A percentile compares a stretch with the other conserved stretches of the same genome.
These are phyloP conservation scores for Drosophila micromelanica DNA, from an alignment of 1,140 invertebrate species.

Conservation along the genomic window DNA sequence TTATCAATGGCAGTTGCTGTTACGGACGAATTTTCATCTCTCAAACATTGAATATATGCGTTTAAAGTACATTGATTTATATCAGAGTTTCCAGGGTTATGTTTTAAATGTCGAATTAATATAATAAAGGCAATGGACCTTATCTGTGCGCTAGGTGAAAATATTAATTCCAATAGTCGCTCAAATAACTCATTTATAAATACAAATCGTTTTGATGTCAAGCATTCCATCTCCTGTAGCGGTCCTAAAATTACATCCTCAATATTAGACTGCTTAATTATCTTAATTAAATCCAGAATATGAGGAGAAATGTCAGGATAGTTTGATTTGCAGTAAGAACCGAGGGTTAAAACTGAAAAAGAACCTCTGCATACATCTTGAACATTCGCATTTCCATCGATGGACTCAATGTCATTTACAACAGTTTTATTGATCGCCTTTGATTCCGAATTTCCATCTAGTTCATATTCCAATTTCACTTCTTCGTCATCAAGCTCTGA, in stretches of 20 bases:
- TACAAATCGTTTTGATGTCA: slow-evolving; percentile 88
- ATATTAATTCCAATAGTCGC: slow-evolving; percentile 87
- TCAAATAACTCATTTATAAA: slow-evolving; percentile 89
- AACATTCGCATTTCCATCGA: slow-evolving; percentile 25
- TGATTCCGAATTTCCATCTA: slow-evolving; percentile 65
- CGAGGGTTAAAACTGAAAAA: slow-evolving; percentile 57
- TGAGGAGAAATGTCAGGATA: slow-evolving; percentile 82
- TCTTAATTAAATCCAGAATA: slow-evolving; percentile 73
- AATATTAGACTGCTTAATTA: slow-evolving; percentile 71
- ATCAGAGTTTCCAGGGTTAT: slow-evolving; percentile 87
- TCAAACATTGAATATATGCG: slow-evolving; percentile 91
- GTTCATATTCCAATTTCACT: slow-evolving; percentile 73
- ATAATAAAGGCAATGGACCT: slow-evolving; percentile 88
- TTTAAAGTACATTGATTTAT: slow-evolving; percentile 87
- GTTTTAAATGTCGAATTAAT: slow-evolving; percentile 88
- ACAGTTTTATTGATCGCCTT: slow-evolving; percentile 44
- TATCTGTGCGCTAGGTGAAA: slow-evolving; percentile 87
- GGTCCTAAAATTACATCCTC: slow-evolving; percentile 86
- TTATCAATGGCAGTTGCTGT: slow-evolving; percentile 91
- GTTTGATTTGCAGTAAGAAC: slow-evolving; percentile 58
- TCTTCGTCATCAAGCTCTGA: slow-evolving; percentile 76
- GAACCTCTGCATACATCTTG: slow-evolving; percentile 48
- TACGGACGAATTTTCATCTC: slow-evolving; percentile 91
- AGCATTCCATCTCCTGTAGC: slow-evolving; percentile 90
- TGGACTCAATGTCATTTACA: slow-evolving; percentile 38